Conservation (phyloP, 1,140 invertebrate genomes). For the Tetraneura akinire region DNA sequence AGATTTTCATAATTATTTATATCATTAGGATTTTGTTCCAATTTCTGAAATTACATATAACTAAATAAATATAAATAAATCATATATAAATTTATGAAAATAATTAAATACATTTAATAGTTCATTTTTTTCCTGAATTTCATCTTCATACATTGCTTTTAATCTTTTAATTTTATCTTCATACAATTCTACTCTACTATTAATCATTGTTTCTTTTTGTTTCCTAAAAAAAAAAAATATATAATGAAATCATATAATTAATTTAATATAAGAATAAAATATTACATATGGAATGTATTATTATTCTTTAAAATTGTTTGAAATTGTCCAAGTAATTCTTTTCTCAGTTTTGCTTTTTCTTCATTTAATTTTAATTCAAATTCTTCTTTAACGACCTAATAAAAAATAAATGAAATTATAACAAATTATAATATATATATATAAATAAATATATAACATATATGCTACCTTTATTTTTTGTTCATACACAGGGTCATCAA, state of each 20-base stretch:
- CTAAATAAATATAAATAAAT: background rate
- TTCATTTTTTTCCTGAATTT: slow-evolving; percentile 57
- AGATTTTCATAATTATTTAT: slow-evolving; percentile 37
- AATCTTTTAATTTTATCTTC: slow-evolving; percentile 56
- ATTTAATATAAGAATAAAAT: background rate
- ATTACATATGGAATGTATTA: slow-evolving; percentile 23
- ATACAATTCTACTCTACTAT: slow-evolving; percentile 56
- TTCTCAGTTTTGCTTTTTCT: slow-evolving; percentile 52
- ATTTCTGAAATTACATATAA: slow-evolving; percentile 10
- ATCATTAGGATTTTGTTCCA: background rate
- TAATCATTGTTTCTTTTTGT: slow-evolving; percentile 55
- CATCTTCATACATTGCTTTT: slow-evolving; percentile 57
- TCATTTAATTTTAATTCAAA: slow-evolving; percentile 57
- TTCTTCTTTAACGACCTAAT: slow-evolving; percentile 57
- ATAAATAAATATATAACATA: background rate
- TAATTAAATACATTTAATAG: slow-evolving; percentile 56
- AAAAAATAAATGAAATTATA: background rate
- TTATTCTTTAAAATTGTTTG: slow-evolving; percentile 53
- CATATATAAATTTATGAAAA: background rate
- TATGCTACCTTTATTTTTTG: slow-evolving; percentile 4
- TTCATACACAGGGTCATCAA: background rate
- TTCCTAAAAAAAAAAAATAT: slow-evolving; percentile 56
- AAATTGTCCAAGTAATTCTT: slow-evolving; percentile 51
- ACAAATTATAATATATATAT: too few species aligned
- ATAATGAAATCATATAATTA: too few species aligned